Percentiles rank a stretch among this genome's conserved stretches.
phyloP scores from a whole-genome alignment of 1,140 invertebrate genomes.

The Drosophila melanica region DNA sequence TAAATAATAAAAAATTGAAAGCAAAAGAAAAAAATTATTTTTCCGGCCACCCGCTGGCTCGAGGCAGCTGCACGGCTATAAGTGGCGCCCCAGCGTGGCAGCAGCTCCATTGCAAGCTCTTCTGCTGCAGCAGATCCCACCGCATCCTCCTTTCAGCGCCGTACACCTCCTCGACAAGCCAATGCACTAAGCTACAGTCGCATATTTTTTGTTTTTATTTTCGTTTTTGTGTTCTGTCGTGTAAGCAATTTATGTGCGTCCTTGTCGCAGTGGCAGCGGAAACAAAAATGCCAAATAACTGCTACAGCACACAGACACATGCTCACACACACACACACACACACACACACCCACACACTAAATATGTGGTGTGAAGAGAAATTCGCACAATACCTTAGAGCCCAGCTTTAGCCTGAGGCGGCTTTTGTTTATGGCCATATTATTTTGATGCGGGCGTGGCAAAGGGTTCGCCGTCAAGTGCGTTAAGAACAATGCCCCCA shows the following conservation, averaged over 20 bases:
- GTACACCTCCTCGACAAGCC: neutral
- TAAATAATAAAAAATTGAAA: conserved; percentile 44
- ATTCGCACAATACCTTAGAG: conserved; percentile 52
- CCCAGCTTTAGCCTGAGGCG: conserved; percentile 16
- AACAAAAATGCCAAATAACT: conserved; percentile 64
- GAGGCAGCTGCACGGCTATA: conserved; percentile 46
- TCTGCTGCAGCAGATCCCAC: neutral
- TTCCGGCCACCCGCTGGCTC: conserved; percentile 30
- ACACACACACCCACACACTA: conserved; percentile 25
- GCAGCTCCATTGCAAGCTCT: neutral
- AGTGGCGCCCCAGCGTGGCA: conserved; percentile 34
- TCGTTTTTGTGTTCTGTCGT: conserved; percentile 14
- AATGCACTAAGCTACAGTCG: conserved; percentile 48
- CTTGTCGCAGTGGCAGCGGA: conserved; percentile 51
- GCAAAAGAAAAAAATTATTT: conserved; percentile 44
- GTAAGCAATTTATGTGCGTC: conserved; percentile 73
- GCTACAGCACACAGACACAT: conserved; percentile 40
- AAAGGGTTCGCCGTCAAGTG: conserved; percentile 29
- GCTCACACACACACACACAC: conserved; percentile 32
- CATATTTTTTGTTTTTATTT: conserved; percentile 22
- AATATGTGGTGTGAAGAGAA: conserved; percentile 31
- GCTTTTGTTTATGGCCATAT: conserved; percentile 26
- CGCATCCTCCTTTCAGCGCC: neutral
- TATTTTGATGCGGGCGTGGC: conserved; percentile 38
- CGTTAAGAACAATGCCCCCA: conserved; percentile 44